Conservation (phyloP, 1,140 invertebrate species). For the Papilio polytes region DNA sequence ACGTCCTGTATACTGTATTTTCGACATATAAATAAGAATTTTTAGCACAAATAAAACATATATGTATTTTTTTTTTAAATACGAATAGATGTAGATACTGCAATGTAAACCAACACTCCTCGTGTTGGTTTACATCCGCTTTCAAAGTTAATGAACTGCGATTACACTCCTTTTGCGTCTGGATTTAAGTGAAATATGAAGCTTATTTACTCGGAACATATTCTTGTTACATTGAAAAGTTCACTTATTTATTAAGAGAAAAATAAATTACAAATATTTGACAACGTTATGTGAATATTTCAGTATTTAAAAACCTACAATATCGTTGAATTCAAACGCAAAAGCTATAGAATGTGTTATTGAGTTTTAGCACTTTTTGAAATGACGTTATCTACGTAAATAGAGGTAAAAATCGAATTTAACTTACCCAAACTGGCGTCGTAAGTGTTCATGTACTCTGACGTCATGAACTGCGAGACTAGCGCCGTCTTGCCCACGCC, state of each 20-base stretch:
- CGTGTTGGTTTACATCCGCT: not conserved
- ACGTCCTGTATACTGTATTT: not conserved
- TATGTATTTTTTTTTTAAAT: too few species aligned
- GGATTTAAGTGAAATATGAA: not conserved
- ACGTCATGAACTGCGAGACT: constrained; percentile 96
- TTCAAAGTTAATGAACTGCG: not conserved
- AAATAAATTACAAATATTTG: too few species aligned
- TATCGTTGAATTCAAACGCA: not conserved
- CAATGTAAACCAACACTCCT: too few species aligned
- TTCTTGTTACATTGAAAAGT: not conserved
- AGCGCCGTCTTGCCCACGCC: constrained; percentile 95
- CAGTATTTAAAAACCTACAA: too few species aligned
- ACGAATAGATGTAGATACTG: not conserved
- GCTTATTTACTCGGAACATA: not conserved
- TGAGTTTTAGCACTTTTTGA: not conserved
- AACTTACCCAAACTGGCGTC: constrained; percentile 93
- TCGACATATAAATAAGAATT: too few species aligned
- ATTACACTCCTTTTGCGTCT: not conserved
- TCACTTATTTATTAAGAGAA: too few species aligned
- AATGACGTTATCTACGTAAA: not conserved
- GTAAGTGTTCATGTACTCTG: constrained; percentile 96
- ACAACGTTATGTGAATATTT: too few species aligned
- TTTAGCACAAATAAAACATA: too few species aligned
- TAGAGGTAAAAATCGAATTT: not conserved
- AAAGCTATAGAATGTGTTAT: not conserved